Base-by-base conservation (phyloP, 2,888 invertebrate species). In the Macroteleia sp. region DNA sequence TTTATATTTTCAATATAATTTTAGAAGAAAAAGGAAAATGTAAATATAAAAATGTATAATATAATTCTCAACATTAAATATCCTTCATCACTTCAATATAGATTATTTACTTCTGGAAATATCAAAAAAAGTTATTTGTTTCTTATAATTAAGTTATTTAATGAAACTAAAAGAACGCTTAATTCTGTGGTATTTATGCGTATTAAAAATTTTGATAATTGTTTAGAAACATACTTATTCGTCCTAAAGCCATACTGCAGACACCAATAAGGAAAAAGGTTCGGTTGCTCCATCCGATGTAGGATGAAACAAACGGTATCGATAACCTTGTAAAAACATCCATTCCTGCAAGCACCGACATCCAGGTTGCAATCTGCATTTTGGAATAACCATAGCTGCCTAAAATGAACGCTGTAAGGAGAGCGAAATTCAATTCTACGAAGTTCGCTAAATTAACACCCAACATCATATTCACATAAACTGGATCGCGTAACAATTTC, bases 341-440 rank as follows among this genome's bases (percentile, higher is more conserved):
- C 36, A 94, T 92, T 20, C 93, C 93, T 3, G 93, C 95, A 75
- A 95, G 91, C 39, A 95, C 89, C 0, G 95, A 95, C 94, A 95
- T 95, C 56, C 94, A 94, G 10, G 94, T 90, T 0, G 96, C 95
- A 0, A 94, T 94, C 90, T 95, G 92, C 2, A 92, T 83, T 82
- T 93, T 93, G 0, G 91, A 91, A 82, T 94, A 93, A 0, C 94
- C 93, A 83, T 94, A 95, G 83, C 95, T 95, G 14, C 93, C 93
- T n/a, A 96, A 91, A 81, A 96, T 95, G 79, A 95, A 95, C 0
- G 96, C 95, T 0, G 95, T 95, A 50, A 96, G 85, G 50, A 95
- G 93, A 1, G 95, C 95, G 87, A 96, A 96, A 87, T 96, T 96
- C 4, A 95, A 83, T 88, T 96, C 96, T 3, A 94, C 94, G 83